phyloP scores from a whole-genome alignment of 2,113 vertebrate species.

The Delphinapterus leucas region DNA sequence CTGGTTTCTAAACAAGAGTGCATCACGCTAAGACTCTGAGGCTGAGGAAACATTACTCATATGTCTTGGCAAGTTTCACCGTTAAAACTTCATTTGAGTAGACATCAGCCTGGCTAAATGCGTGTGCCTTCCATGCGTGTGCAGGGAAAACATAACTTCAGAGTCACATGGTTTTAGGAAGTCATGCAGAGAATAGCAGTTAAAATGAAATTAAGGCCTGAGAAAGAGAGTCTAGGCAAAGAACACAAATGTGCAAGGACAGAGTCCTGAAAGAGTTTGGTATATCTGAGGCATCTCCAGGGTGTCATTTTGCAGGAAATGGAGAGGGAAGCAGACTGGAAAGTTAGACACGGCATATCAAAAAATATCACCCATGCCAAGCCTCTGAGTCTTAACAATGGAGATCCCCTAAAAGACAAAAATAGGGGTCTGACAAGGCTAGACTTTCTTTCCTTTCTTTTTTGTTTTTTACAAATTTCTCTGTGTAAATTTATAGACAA shows the following conservation, averaged over 20 bases:
- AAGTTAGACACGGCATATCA: not conserved
- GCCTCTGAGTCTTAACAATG: not conserved
- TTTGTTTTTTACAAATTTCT: not conserved
- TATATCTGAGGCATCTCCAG: not conserved
- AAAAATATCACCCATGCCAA: not conserved
- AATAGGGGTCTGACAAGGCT: not conserved
- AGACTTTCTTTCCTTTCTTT: not conserved
- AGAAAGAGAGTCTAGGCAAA: not conserved
- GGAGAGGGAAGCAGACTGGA: not conserved
- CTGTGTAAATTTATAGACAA: not conserved
- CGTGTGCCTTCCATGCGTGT: fast-evolving
- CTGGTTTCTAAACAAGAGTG: not conserved
- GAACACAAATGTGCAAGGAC: not conserved
- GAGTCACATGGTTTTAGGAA: not conserved
- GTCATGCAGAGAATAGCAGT: not conserved
- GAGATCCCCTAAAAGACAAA: not conserved
- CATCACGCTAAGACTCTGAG: not conserved
- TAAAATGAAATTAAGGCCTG: not conserved
- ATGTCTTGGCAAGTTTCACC: not conserved
- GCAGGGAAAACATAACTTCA: not conserved
- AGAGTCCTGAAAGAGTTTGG: not conserved
- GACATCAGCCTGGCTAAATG: not conserved
- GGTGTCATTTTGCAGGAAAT: not conserved
- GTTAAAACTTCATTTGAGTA: not conserved
- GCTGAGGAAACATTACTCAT: not conserved